Conservation (phyloP, 1,140 invertebrate species). For the Tachypleus tridentatus region DNA sequence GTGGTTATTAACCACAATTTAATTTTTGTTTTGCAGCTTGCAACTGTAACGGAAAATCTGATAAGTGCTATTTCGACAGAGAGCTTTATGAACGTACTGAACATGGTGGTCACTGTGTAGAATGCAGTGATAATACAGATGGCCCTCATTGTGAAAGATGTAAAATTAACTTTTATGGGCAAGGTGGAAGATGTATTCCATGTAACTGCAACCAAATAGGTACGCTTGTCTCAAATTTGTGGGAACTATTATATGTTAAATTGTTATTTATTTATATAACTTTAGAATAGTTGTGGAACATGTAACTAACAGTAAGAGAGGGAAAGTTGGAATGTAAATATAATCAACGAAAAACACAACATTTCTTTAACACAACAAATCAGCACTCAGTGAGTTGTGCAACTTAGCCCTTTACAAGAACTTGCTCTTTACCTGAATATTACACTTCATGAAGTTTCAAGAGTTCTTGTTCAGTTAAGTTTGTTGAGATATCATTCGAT, state of each 20-base stretch:
- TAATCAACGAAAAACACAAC: too few species aligned
- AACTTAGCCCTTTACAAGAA: too few species aligned
- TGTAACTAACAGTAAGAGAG: too few species aligned
- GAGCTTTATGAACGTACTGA: conserved; percentile 79
- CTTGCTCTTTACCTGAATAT: too few species aligned
- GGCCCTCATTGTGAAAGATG: conserved; percentile 92
- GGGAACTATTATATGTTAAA: neutral
- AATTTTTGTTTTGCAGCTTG: conserved; percentile 56
- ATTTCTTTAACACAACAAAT: too few species aligned
- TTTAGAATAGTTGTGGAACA: too few species aligned
- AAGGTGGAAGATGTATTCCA: conserved; percentile 55
- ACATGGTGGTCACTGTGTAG: conserved; percentile 88
- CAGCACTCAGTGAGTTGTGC: too few species aligned
- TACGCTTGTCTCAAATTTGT: conserved; percentile 30
- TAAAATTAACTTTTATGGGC: conserved; percentile 70
- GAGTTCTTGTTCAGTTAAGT: too few species aligned
- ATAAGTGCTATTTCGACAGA: conserved; percentile 87
- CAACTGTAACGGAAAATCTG: conserved; percentile 90
- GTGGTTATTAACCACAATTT: too few species aligned
- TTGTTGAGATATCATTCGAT: too few species aligned
- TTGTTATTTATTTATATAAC: too few species aligned
- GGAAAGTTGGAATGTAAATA: neutral
- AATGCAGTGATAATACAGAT: conserved; percentile 79
- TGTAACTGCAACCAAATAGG: conserved; percentile 77
- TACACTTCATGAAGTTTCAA: too few species aligned